phyloP scores from a whole-genome alignment of 2,888 invertebrate genomes.

The Stenolophus ochropezus region DNA sequence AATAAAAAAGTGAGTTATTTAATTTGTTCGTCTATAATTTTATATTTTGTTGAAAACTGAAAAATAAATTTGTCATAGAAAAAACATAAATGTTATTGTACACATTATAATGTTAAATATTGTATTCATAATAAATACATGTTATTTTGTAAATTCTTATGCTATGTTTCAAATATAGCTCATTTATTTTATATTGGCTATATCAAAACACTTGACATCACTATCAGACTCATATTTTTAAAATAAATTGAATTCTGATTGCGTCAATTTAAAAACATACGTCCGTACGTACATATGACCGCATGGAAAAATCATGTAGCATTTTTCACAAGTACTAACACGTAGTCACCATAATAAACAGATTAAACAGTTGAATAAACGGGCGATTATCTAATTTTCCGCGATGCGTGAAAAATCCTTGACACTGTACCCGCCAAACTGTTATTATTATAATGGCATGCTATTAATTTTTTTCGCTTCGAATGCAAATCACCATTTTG shows the following conservation, averaged over 20 bases:
- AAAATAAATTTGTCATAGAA: too few species aligned
- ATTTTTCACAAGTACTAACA: background rate
- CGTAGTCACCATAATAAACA: background rate
- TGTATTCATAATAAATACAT: background rate
- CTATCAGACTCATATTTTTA: background rate
- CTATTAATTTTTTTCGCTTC: conserved; percentile 1
- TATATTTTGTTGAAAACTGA: too few species aligned
- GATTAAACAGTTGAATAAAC: background rate
- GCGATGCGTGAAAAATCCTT: conserved; percentile 17
- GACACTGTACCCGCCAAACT: background rate
- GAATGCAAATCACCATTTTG: conserved; percentile 22
- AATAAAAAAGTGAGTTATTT: too few species aligned
- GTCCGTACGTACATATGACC: background rate
- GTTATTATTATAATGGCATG: conserved; percentile 34
- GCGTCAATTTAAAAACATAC: background rate
- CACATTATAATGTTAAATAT: too few species aligned
- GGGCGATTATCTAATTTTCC: conserved; percentile 27
- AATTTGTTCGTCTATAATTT: too few species aligned
- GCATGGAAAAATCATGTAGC: background rate
- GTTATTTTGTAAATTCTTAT: background rate
- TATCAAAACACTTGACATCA: background rate
- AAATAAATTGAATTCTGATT: background rate
- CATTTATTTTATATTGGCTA: background rate
- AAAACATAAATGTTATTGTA: too few species aligned
- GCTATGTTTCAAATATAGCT: background rate